Conservation (phyloP, 2,888 invertebrate genomes). For the Hylaea fasciaria region DNA sequence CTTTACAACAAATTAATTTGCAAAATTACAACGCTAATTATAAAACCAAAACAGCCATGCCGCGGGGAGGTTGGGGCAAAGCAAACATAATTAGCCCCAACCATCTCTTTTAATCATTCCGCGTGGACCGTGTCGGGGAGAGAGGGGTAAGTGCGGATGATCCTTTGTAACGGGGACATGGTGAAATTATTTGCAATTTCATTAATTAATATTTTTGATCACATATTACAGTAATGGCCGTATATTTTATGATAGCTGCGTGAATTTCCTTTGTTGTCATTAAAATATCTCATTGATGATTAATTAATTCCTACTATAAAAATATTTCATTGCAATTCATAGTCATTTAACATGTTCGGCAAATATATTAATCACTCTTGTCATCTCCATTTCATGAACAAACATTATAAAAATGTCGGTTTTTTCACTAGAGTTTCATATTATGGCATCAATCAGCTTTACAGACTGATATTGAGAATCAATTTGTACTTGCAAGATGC, state of each 20-base stretch:
- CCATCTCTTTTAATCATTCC: constrained; percentile 59
- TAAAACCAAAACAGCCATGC: constrained; percentile 14
- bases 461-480: constrained; percentile 61
- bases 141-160: constrained; percentile 9
- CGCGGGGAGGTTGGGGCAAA: constrained; percentile 33
- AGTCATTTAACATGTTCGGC: too few species aligned
- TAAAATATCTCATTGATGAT: too few species aligned
- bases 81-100: constrained; percentile 55
- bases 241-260: too few species aligned
- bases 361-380: too few species aligned
- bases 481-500: constrained; percentile 39
- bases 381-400: constrained; percentile 79
- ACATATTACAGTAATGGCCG: background rate
- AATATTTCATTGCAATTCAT: too few species aligned
- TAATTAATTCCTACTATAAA: too few species aligned
- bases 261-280: too few species aligned
- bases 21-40: constrained; percentile 19
- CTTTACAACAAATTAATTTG: too few species aligned
- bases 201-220: background rate
- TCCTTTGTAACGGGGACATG: constrained; percentile 1
- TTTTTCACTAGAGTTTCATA: constrained; percentile 76
- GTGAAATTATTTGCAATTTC: background rate
- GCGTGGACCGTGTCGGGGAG: constrained; percentile 24
- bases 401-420: constrained; percentile 73
- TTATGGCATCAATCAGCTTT: constrained; percentile 76